Conservation (phyloP, 1,140 invertebrate species). For the Eumeta japonica region DNA sequence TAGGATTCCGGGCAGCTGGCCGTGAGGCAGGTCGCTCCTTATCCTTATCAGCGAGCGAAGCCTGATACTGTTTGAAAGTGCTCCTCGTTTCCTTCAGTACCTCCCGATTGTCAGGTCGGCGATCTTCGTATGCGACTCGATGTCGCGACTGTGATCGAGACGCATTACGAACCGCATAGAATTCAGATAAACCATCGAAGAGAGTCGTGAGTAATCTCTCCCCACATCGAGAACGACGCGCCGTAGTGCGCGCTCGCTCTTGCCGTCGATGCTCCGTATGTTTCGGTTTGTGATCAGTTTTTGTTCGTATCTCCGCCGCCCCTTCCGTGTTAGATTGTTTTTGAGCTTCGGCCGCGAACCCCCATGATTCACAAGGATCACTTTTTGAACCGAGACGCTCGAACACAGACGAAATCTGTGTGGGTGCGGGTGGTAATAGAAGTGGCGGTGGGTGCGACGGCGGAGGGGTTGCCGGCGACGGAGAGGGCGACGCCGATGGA, state of each 20-base stretch:
- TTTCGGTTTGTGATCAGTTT: neutral
- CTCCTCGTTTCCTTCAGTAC: slow-evolving; percentile 49
- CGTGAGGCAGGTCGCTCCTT: too few species aligned
- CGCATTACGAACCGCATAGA: slow-evolving; percentile 69
- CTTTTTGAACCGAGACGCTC: slow-evolving; percentile 52
- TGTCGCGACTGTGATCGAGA: slow-evolving; percentile 35
- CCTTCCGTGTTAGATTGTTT: slow-evolving; percentile 8
- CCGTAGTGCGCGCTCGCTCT: slow-evolving; percentile 29
- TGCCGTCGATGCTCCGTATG: neutral
- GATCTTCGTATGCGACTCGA: slow-evolving; percentile 34
- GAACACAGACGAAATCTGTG: slow-evolving; percentile 43
- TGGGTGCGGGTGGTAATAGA: neutral
- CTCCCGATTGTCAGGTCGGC: too few species aligned
- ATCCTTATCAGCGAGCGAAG: too few species aligned
- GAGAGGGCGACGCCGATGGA: neutral
- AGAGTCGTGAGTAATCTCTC: slow-evolving; percentile 66
- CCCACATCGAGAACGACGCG: slow-evolving; percentile 33
- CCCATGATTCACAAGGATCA: slow-evolving; percentile 65
- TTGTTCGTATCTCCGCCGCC: slow-evolving; percentile 31
- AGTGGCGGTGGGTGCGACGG: slow-evolving; percentile 1
- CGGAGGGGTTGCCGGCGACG: neutral
- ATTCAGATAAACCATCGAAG: slow-evolving; percentile 82
- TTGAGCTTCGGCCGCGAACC: slow-evolving; percentile 69
- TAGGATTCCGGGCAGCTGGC: neutral
- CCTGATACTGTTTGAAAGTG: slow-evolving; percentile 42